These are phyloP conservation scores for Eumerus sabulonum DNA, from an alignment of 2,888 invertebrate genomes.

Conservation along the genomic window DNA sequence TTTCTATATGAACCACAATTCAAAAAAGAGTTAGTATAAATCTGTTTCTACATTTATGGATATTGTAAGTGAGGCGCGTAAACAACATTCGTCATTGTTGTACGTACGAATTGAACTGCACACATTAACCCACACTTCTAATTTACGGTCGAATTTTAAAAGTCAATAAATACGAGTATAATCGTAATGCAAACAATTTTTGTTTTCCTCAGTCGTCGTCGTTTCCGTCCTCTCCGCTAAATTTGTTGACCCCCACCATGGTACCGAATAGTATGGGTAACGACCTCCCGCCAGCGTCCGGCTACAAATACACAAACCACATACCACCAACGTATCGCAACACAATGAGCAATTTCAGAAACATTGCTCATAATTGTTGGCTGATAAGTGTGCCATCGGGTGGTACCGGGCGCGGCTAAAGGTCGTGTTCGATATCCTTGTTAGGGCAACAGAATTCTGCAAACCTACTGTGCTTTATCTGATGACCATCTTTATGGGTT, in stretches of 20 bases:
- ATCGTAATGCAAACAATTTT: conserved; percentile 54
- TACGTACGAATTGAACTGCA: conserved; percentile 12
- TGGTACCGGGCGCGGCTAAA: conserved; percentile 10
- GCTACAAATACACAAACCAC: neutral
- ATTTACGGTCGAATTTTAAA: conserved; percentile 51
- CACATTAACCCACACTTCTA: neutral
- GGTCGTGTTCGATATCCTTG: conserved; percentile 10
- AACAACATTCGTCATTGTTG: conserved; percentile 37
- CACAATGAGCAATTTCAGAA: conserved; percentile 50
- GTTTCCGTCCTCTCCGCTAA: neutral
- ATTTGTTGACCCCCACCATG: conserved; percentile 36
- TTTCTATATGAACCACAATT: too few species aligned
- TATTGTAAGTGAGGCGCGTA: conserved; percentile 44
- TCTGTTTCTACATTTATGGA: conserved; percentile 27
- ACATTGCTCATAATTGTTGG: conserved; percentile 62
- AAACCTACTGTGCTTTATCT: conserved; percentile 34
- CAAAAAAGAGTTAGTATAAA: too few species aligned
- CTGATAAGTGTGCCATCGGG: conserved; percentile 59
- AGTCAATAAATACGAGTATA: conserved; percentile 64
- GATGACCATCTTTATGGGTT: conserved; percentile 60
- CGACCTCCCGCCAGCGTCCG: neutral
- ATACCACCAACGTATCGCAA: conserved; percentile 3
- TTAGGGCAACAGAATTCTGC: conserved; percentile 43
- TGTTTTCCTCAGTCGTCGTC: conserved; percentile 4
- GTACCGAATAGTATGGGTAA: conserved; percentile 51